phyloP scores from a whole-genome alignment of 2,113 vertebrate genomes.

The Rhinichthys klamathensis region DNA sequence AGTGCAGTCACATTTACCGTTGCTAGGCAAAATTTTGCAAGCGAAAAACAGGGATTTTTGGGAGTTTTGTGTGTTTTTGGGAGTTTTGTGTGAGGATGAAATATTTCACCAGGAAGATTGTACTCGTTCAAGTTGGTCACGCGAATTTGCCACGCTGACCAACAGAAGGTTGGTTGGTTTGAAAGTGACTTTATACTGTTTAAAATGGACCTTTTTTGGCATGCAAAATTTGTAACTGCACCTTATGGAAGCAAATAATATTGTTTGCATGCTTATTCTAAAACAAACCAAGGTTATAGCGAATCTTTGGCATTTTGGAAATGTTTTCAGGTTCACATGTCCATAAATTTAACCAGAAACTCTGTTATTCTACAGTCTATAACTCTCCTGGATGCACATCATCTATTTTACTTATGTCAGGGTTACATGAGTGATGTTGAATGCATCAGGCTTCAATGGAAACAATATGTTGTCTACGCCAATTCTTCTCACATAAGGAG shows the following conservation, averaged over 20 bases:
- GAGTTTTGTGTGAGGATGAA: too few species aligned
- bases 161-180: background rate
- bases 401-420: constrained; percentile 64
- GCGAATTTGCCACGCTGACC: background rate
- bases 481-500: constrained; percentile 52
- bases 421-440: constrained; percentile 60
- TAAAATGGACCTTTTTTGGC: background rate
- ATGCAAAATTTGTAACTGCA: background rate
- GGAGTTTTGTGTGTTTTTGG: too few species aligned
- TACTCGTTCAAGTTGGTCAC: background rate
- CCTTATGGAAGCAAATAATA: background rate
- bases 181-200: background rate
- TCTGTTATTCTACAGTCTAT: constrained; percentile 39
- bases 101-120: too few species aligned
- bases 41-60: too few species aligned
- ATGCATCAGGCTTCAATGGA: constrained; percentile 58
- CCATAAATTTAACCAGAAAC: constrained; percentile 27
- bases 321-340: constrained; percentile 5
- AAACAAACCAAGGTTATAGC: background rate
- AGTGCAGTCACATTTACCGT: too few species aligned
- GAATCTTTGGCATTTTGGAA: background rate
- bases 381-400: constrained; percentile 36
- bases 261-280: background rate
- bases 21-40: too few species aligned
- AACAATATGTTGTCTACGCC: constrained; percentile 58